A percentile compares a stretch with the other conserved stretches of the same genome.
Evolutionary conservation across 53 echinoderm and acorn worm genomes (phyloP).

Genomic region (Actinopyga echinites): DNA sequence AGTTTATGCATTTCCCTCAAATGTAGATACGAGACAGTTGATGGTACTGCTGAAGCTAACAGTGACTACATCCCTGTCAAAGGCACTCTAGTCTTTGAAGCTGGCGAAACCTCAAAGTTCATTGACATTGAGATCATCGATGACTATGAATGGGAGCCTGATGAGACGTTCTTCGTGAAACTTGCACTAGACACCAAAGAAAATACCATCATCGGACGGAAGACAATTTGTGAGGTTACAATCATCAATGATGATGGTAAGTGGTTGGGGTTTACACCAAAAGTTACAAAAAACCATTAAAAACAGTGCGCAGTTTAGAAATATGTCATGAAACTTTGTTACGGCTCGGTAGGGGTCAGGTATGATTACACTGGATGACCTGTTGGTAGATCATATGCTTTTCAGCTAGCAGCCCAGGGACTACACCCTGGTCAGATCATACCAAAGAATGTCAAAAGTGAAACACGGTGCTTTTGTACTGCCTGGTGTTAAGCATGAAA

Average conservation of each 20-base stretch:
- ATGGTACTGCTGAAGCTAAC: constrained; percentile 91
- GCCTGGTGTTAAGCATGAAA: too few relatives aligned
- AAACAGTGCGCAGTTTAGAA: too few relatives aligned
- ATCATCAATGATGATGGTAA: constrained; percentile 99
- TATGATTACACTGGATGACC: too few relatives aligned
- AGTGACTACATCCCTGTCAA: constrained; percentile 92
- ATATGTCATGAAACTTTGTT: too few relatives aligned
- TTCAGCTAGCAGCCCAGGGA: too few relatives aligned
- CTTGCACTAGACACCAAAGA: constrained; percentile 63
- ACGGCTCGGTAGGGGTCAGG: too few relatives aligned
- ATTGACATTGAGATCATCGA: constrained; percentile 98
- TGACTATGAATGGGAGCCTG: constrained; percentile 97
- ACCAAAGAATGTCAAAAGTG: too few relatives aligned
- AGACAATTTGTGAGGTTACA: constrained; percentile 84
- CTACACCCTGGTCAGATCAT: too few relatives aligned
- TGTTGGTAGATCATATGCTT: too few relatives aligned
- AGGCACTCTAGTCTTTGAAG: constrained; percentile 83
- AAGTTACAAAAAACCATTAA: too few relatives aligned
- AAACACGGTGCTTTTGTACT: too few relatives aligned
- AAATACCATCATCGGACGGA: constrained; percentile 68
- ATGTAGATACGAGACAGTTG: constrained; percentile 85
- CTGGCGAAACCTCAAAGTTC: constrained; percentile 85
- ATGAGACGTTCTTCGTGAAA: constrained; percentile 99
- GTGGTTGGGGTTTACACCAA: background rate
- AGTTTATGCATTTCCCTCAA: background rate